Conservation (phyloP, 2,113 vertebrate species). For the Hiodon alosoides region DNA sequence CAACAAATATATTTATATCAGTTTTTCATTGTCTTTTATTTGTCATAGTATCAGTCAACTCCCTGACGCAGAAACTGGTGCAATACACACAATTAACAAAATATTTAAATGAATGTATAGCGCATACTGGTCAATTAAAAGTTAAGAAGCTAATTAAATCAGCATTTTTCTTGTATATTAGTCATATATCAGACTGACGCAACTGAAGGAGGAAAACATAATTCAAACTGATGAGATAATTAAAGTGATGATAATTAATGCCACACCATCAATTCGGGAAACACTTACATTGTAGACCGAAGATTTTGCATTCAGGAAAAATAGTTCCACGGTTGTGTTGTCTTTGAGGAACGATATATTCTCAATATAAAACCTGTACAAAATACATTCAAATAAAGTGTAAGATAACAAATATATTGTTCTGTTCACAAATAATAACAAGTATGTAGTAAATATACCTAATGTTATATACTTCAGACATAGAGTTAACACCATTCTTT, state of each 20-base stretch:
- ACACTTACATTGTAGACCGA: constrained; percentile 83
- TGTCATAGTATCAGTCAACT: neutral
- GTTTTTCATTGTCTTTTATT: neutral
- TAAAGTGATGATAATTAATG: neutral
- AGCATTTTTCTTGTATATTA: neutral
- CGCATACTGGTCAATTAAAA: neutral
- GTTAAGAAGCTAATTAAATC: neutral
- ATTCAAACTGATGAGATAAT: neutral
- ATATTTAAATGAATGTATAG: neutral
- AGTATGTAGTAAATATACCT: neutral
- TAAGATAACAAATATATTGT: constrained; percentile 14
- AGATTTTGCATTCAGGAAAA: constrained; percentile 94
- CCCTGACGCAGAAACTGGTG: neutral
- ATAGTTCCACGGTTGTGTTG: constrained; percentile 87
- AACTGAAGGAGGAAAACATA: neutral
- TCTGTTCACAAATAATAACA: neutral
- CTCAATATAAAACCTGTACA: constrained; percentile 92
- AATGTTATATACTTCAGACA: too few relatives aligned
- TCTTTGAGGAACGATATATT: constrained; percentile 90
- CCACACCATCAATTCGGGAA: neutral
- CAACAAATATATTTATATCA: too few relatives aligned
- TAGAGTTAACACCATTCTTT: too few relatives aligned
- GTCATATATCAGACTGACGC: neutral
- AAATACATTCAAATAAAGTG: constrained; percentile 9
- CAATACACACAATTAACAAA: neutral